Base-by-base conservation (phyloP, 2,797 vertebrate species). In the Lophius americanus region DNA sequence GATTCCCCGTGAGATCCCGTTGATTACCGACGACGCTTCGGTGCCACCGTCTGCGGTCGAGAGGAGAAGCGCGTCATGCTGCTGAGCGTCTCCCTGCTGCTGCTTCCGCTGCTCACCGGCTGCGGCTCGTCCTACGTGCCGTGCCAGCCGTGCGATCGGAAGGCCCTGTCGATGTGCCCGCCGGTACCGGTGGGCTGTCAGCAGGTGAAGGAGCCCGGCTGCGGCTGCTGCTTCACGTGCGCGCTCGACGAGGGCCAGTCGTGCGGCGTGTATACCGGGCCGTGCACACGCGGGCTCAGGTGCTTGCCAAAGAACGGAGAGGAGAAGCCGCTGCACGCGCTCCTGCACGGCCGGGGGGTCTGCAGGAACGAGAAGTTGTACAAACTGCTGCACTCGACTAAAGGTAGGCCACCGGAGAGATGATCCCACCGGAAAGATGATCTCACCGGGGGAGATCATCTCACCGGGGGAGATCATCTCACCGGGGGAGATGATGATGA, bases 201-300 rank as follows among this genome's bases (percentile, higher is more conserved):
- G 92, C 90, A 94, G 89, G 96, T 98, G 76, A 96, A 96, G 86
- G 97, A 98, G 88, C 96, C 97, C 13, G 97, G 97, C 91, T 98
- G 97, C 88, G 97, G 97, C 82, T 98, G 97, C 94, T 98, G 97
- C 88, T 91, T 95, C 91, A 98, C 96, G 56, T 98, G 97, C 89
- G 97, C 96, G 79, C 94, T 97, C 84, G 93, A 92, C 0, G 95
- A 96, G 90, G 96, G 95, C 23, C 95, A 95, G 86, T 73, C 94
- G 70, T 98, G 97, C 88, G 97, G 97, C 62, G 96, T 98, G 79
- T 98, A 98, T 95, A 98, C 96, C 0, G 95, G 95, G 85, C 95
- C 95, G 80, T 98, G 97, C 89, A 92, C 93, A 87, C 94, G 92
- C 54, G 96, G 96, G 64, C 93, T 98, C 65, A 95, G 96, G 75